Percentiles rank a stretch among this genome's conserved stretches.
phyloP scores from a whole-genome alignment of 2,797 vertebrate species.

The Ctenosaura bakeri region DNA sequence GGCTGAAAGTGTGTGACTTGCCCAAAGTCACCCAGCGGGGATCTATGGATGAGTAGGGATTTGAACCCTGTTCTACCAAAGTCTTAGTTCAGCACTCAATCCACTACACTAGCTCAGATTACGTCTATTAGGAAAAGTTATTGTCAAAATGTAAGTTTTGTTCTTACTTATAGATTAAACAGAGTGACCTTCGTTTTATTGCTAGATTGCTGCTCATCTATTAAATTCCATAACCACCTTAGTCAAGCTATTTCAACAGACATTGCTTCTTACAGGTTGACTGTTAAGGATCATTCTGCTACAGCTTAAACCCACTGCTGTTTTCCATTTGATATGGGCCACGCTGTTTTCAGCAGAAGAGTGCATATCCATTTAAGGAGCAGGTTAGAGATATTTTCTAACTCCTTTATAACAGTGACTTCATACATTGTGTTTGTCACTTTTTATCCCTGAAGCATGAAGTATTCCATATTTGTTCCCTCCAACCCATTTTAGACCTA shows the following conservation, averaged over 20 bases:
- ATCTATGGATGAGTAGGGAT: no score
- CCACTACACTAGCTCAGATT: no score
- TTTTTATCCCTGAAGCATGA: background rate
- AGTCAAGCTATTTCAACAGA: background rate
- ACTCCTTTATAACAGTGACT: no score
- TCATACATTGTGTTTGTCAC: background rate
- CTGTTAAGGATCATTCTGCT: background rate
- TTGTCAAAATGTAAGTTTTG: no score
- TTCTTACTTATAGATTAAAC: no score
- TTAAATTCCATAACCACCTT: background rate
- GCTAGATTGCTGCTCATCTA: background rate
- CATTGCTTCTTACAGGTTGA: background rate
- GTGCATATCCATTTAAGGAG: background rate
- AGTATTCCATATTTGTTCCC: background rate
- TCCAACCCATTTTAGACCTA: background rate
- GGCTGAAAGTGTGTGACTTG: no score
- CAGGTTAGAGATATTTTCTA: background rate
- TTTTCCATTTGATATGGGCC: background rate
- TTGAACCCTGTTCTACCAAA: no score
- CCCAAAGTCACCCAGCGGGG: no score
- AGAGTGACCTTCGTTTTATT: background rate
- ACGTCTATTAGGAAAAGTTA: no score
- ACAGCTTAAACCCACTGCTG: background rate
- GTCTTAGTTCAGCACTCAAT: no score
- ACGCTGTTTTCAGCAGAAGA: background rate